These are phyloP conservation scores for Acridotheres tristis DNA, from an alignment of 2,797 vertebrate species.

Conservation along the genomic window DNA sequence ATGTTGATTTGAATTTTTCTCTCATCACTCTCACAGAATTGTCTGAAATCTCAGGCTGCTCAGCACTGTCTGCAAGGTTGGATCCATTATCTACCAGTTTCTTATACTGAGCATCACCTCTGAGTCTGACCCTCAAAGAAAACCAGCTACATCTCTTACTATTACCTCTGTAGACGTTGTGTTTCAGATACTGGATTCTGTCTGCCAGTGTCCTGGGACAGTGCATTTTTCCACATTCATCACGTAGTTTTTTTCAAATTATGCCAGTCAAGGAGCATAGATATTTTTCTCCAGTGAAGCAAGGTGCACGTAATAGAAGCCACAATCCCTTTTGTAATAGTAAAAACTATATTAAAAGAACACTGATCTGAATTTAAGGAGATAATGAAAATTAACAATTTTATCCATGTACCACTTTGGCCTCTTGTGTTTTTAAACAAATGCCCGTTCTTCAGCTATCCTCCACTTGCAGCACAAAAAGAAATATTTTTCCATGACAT, in stretches of 20 bases:
- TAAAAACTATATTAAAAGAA: not conserved
- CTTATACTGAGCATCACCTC: not conserved
- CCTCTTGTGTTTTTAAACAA: not conserved
- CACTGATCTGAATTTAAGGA: not conserved
- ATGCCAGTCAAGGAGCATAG: not conserved
- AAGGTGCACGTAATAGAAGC: not conserved
- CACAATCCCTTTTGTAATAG: not conserved
- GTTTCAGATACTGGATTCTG: not conserved
- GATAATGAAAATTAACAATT: not conserved
- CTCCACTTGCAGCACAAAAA: conserved; percentile 10
- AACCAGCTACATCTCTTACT: not conserved
- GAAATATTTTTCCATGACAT: not conserved
- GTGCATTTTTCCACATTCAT: not conserved
- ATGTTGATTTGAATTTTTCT: not conserved
- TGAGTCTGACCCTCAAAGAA: not conserved
- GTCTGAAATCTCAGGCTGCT: not conserved
- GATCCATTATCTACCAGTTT: not conserved
- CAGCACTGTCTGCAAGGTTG: not conserved
- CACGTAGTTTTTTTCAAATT: not conserved
- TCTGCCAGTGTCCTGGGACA: not conserved
- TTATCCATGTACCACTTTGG: not conserved
- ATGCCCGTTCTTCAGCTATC: not conserved
- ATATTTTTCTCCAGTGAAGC: not conserved
- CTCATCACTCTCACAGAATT: not conserved
- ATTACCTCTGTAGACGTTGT: not conserved